Evolutionary conservation across 2,888 invertebrate species (phyloP), one percentile per base, ranked within the genome.

Genomic region (Philopedon plagiatum): DNA sequence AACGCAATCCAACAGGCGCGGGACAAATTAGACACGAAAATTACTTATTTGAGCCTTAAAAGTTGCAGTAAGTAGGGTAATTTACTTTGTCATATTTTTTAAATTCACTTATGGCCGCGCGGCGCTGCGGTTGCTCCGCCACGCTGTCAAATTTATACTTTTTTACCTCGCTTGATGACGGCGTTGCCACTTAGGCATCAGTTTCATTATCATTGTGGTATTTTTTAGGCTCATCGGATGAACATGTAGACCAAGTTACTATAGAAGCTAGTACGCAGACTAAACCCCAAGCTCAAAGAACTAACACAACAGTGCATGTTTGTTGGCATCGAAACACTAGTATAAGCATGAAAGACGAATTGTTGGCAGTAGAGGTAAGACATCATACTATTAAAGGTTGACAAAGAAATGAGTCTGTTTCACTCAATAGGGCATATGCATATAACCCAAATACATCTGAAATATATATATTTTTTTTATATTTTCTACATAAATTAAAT

Each of bases 291-390:
- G 86, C 90, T 21, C 92, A 92, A 80, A 87, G 93, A 76, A 93
- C 91, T 83, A 94, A 95, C 80, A 93, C 93, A 34, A 91, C 97
- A 57, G 93, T 97, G 77, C 97, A 97, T 86, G 98, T 98, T 76
- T 99, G 98, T 86, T 99, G 98, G 98, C 98, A 99, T 86, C 91
- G 98, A 83, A 96, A 93, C 85, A 94, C 96, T 21, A 92, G 92
- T 75, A 92, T 95, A 78, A 91, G 93, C 78, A 90, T 93, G 85
- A 89, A 89, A 76, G 95, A 95, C 85, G 91, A 93, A 80, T 84
- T 91, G 64, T 86, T 91, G 78, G 92, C 93, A 56, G 90, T 92
- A 75, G 92, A 93, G 87, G 92, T 91, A 83, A 54, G 39, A 70
- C 64, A 49, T 29, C 21, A 4, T 34, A 29, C 29, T n/a, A n/a